phyloP scores from a whole-genome alignment of 2,113 vertebrate species.

The Dromiciops gliroides region DNA sequence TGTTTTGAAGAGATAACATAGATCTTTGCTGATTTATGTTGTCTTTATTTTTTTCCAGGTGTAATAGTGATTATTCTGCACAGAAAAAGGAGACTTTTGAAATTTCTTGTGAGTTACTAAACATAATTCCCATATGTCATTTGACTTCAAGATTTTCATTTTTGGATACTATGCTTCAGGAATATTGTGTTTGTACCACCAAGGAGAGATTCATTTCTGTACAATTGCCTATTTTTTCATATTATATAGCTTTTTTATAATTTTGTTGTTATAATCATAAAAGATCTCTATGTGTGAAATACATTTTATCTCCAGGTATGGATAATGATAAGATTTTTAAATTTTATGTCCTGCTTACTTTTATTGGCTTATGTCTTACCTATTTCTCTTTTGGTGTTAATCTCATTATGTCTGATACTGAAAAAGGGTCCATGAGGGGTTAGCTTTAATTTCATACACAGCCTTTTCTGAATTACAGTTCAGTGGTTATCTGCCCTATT shows the following conservation, averaged over 20 bases:
- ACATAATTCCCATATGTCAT: background rate
- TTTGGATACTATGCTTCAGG: background rate
- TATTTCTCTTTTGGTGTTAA: background rate
- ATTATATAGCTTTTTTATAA: background rate
- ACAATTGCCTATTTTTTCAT: background rate
- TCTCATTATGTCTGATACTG: background rate
- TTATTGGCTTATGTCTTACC: background rate
- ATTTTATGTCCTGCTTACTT: background rate
- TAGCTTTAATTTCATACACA: background rate
- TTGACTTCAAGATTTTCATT: background rate
- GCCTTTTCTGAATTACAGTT: background rate
- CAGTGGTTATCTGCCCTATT: background rate
- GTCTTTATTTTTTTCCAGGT: background rate
- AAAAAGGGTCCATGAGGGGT: background rate
- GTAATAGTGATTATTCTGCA: background rate
- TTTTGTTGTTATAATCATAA: background rate
- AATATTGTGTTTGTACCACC: background rate
- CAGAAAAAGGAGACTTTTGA: background rate
- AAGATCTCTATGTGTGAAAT: background rate
- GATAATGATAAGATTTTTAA: background rate
- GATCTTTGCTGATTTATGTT: background rate
- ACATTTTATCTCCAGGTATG: background rate
- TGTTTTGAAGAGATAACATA: background rate
- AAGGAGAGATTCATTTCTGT: background rate
- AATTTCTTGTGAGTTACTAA: background rate